Conservation (phyloP, 2,113 vertebrate genomes). For the Xerus inauris region DNA sequence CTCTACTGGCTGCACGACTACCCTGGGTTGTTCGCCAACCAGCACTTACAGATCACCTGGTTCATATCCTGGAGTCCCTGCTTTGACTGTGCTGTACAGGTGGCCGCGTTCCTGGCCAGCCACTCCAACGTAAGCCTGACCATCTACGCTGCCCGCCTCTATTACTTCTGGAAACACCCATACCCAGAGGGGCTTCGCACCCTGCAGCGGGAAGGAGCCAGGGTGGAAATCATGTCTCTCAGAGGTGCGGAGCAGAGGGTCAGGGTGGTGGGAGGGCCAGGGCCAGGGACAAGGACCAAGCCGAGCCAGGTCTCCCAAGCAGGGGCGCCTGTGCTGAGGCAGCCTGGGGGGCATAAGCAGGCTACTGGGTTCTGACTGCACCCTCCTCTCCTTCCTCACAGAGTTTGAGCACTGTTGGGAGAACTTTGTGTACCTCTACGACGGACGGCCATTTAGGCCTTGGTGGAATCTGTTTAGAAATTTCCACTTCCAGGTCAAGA, state of each 20-base stretch:
- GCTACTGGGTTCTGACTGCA: not conserved
- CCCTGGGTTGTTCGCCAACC: accelerated
- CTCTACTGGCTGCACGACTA: not conserved
- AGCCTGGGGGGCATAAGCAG: not conserved
- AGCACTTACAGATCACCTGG: not conserved
- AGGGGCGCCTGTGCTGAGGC: not conserved
- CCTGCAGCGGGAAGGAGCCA: accelerated
- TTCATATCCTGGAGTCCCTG: constrained; percentile 60
- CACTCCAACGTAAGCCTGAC: not conserved
- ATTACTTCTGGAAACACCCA: accelerated
- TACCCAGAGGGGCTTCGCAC: accelerated
- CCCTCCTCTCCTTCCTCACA: not conserved
- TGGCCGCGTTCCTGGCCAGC: not conserved
- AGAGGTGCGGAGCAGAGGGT: not conserved
- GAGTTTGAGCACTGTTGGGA: constrained; percentile 50
- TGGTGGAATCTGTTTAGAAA: accelerated
- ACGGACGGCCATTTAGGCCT: accelerated
- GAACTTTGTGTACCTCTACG: not conserved
- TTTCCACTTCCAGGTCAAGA: accelerated
- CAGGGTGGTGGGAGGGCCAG: accelerated
- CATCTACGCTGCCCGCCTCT: not conserved
- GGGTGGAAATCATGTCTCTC: not conserved
- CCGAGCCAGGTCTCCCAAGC: no score
- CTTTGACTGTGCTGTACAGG: accelerated
- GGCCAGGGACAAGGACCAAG: accelerated